Conservation (phyloP, 37 sponge, comb jelly and placozoan species). For the Ianthella basta region DNA sequence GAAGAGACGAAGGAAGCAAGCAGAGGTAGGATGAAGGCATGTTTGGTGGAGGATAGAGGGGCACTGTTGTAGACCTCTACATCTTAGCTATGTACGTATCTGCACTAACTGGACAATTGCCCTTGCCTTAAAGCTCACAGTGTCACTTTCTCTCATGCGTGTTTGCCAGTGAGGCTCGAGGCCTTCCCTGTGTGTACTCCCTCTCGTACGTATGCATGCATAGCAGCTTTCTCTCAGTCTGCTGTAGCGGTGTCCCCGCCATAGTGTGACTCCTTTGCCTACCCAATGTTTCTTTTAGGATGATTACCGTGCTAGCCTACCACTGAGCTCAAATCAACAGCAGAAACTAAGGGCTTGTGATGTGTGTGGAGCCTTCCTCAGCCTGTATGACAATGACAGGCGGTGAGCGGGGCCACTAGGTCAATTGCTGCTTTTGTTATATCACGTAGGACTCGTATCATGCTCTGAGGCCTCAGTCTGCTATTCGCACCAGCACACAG, state of each 20-base stretch:
- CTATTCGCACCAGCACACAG: constrained; percentile 47
- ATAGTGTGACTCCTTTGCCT: constrained; percentile 10
- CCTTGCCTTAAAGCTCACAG: constrained; percentile 17
- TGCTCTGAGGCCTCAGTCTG: constrained; percentile 13
- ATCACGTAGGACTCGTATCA: constrained; percentile 27
- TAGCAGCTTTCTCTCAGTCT: not conserved
- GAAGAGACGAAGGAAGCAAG: constrained; percentile 81
- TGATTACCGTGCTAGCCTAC: constrained; percentile 81
- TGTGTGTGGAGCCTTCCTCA: constrained; percentile 99
- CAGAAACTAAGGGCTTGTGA: constrained; percentile 99
- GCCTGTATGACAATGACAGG: constrained; percentile 99
- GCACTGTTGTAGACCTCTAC: too few species aligned
- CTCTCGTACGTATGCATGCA: not conserved
- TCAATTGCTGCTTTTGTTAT: not conserved
- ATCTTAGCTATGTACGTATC: too few species aligned
- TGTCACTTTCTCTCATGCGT: not conserved
- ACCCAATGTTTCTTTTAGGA: constrained; percentile 62
- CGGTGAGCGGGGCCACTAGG: constrained; percentile 47
- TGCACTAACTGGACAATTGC: not conserved
- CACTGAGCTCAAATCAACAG: constrained; percentile 89
- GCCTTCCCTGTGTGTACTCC: too few species aligned
- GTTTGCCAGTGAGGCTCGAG: too few species aligned
- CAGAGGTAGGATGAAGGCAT: constrained; percentile 53
- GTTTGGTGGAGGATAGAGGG: too few species aligned
- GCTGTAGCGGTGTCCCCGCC: not conserved